Conservation (phyloP, 1,140 invertebrate genomes). For the Delia radicum region DNA sequence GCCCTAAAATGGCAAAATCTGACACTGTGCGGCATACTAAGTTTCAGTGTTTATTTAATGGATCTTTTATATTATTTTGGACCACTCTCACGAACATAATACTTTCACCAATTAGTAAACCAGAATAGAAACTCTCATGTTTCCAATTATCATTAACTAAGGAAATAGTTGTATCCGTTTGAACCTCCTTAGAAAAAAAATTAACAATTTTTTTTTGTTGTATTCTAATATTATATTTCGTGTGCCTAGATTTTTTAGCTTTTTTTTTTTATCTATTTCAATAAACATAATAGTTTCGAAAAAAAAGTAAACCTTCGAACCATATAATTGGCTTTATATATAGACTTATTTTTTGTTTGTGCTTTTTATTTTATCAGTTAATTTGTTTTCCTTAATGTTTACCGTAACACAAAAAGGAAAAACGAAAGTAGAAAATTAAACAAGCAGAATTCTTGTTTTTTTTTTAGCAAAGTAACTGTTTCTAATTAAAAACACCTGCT, state of each 20-base stretch:
- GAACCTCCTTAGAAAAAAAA: background rate
- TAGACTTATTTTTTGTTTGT: background rate
- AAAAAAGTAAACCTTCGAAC: background rate
- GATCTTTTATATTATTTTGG: no score
- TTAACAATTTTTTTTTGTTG: no score
- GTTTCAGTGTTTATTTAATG: no score
- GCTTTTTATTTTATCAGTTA: background rate
- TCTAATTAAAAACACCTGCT: background rate
- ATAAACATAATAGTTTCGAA: background rate
- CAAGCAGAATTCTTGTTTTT: background rate
- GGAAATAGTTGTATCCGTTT: background rate
- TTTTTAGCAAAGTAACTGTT: background rate
- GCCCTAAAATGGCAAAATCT: no score
- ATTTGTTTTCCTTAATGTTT: background rate
- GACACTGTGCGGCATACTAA: no score
- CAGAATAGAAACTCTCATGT: background rate
- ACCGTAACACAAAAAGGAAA: background rate
- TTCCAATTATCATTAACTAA: background rate
- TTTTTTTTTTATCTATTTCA: background rate
- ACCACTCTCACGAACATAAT: no score
- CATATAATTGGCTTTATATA: background rate
- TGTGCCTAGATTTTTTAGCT: no score
- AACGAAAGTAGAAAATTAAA: background rate
- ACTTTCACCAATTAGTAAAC: background rate
- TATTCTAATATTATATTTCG: no score